phyloP scores from a whole-genome alignment of 2,888 invertebrate genomes.

The Metacarcinus magister region DNA sequence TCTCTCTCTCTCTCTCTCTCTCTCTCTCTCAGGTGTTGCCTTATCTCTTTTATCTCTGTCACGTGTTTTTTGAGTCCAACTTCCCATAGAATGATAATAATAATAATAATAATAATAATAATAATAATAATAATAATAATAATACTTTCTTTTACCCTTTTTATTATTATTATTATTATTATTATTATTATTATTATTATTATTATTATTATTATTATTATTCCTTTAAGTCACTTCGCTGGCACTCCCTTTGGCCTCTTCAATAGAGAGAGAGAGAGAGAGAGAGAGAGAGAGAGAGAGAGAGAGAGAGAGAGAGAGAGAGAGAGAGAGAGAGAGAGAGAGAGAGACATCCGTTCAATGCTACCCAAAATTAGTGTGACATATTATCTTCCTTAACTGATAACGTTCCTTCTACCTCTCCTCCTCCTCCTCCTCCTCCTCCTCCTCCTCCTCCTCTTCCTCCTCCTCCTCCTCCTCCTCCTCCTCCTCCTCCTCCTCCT shows the following conservation, averaged over 20 bases:
- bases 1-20: slow-evolving; percentile 26
- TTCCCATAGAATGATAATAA: not conserved
- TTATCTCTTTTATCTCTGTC: not conserved
- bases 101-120: not conserved
- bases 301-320: not conserved
- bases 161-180: not conserved
- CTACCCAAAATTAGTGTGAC: not conserved
- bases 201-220: too few species aligned
- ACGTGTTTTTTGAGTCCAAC: not conserved
- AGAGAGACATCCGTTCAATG: not conserved
- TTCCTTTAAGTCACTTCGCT: too few species aligned
- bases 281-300: not conserved
- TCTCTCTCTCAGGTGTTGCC: not conserved
- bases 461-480: slow-evolving; percentile 26
- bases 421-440: slow-evolving; percentile 6
- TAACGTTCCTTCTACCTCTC: too few species aligned
- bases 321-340: slow-evolving; percentile 52
- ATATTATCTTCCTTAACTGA: not conserved
- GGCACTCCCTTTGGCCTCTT: too few species aligned
- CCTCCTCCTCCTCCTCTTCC: slow-evolving; percentile 26
- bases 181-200: not conserved
- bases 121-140: not conserved
- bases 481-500: not conserved
- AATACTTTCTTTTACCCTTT: not conserved
- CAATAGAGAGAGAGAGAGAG: not conserved